phyloP scores from a whole-genome alignment of 1,140 invertebrate species.

The Mycetomoellerius zeteki region DNA sequence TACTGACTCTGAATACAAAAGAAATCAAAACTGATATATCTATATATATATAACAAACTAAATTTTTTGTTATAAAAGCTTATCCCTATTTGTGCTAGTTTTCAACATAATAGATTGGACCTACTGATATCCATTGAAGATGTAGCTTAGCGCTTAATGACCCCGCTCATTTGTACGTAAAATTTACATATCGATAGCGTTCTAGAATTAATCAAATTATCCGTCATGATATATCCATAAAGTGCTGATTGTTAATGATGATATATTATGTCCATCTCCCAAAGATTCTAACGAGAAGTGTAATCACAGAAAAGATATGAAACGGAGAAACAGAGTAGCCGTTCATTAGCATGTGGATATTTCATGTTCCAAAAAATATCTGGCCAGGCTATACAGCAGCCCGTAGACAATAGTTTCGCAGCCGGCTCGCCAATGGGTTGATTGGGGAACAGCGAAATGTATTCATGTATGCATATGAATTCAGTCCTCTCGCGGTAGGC shows the following conservation, averaged over 20 bases:
- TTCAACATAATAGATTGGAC: too few relatives aligned
- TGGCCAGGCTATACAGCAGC: neutral
- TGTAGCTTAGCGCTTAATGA: too few relatives aligned
- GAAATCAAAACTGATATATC: too few relatives aligned
- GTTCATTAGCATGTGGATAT: conserved; percentile 69
- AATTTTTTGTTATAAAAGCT: too few relatives aligned
- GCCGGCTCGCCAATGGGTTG: conserved; percentile 71
- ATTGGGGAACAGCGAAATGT: conserved; percentile 80
- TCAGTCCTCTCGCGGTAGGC: conserved; percentile 65
- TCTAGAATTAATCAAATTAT: neutral
- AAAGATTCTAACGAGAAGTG: conserved; percentile 17
- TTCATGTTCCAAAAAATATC: conserved; percentile 55
- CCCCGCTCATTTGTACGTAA: too few relatives aligned
- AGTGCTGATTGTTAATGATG: neutral
- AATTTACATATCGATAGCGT: too few relatives aligned
- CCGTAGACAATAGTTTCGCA: conserved; percentile 49
- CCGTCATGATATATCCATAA: conserved; percentile 14
- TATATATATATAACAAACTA: too few relatives aligned
- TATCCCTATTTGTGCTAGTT: too few relatives aligned
- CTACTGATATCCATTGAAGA: too few relatives aligned
- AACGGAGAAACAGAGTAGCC: neutral
- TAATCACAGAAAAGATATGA: neutral
- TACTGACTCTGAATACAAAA: too few relatives aligned
- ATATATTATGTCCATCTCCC: conserved; percentile 16
- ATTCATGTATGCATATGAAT: conserved; percentile 83